phyloP scores from a whole-genome alignment of 2,797 vertebrate genomes.

The Enteromius anoplus region DNA sequence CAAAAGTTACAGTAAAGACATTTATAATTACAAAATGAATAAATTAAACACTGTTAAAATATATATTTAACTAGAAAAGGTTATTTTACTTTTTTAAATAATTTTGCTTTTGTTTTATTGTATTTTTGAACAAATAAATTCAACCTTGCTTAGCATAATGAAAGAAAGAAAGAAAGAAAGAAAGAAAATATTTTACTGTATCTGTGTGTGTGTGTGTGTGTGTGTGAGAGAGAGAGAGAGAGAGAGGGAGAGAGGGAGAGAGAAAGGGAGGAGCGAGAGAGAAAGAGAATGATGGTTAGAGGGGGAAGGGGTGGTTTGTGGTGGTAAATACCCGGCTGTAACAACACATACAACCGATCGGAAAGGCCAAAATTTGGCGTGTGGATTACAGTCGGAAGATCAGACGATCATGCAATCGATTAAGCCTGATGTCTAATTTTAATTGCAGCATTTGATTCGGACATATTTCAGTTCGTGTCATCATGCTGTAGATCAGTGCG shows the following conservation, averaged over 20 bases:
- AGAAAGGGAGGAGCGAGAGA: neutral
- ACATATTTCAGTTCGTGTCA: neutral
- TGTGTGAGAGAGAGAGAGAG: neutral
- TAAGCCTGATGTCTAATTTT: neutral
- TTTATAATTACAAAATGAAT: neutral
- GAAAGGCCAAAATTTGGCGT: constrained; percentile 23
- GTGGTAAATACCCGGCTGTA: constrained; percentile 60
- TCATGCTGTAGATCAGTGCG: constrained; percentile 19
- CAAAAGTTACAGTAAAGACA: neutral
- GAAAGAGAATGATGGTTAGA: neutral
- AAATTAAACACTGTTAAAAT: neutral
- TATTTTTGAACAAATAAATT: neutral
- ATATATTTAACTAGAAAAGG: neutral
- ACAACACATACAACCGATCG: constrained; percentile 54
- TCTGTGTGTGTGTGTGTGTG: neutral
- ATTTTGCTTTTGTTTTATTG: too few relatives aligned
- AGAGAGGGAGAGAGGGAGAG: neutral
- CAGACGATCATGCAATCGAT: neutral
- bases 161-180: neutral
- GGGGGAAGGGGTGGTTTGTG: constrained; percentile 35
- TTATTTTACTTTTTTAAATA: neutral
- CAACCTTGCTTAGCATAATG: neutral
- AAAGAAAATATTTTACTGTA: neutral
- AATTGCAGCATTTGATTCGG: neutral
- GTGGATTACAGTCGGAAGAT: neutral